A percentile compares a stretch with the other conserved stretches of the same genome.
Conservation (phyloP, 2,113 vertebrate genomes). For the Mobula birostris region DNA sequence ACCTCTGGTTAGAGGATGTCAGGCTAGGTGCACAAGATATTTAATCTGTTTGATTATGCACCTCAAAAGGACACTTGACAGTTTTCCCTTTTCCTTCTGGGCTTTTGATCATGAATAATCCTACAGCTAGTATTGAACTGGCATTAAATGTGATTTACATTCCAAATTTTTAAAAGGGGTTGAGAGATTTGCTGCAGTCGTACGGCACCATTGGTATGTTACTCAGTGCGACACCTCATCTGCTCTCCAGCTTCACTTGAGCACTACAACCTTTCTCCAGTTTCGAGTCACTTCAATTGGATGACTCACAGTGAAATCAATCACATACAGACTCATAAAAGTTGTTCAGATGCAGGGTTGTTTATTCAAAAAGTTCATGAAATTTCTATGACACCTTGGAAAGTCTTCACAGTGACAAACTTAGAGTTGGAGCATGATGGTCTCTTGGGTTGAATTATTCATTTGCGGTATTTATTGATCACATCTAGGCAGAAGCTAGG, state of each 20-base stretch:
- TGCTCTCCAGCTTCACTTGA: not conserved
- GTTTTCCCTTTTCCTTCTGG: not conserved
- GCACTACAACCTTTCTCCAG: not conserved
- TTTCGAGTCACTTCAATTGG: not conserved
- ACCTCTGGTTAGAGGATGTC: not conserved
- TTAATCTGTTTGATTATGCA: not conserved
- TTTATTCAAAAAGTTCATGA: not conserved
- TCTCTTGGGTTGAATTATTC: not conserved
- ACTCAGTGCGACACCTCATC: not conserved
- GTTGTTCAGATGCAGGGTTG: not conserved
- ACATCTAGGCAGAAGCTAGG: not conserved
- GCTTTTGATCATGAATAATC: not conserved
- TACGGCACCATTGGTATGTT: not conserved
- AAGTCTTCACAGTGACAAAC: not conserved
- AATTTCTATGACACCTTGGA: not conserved
- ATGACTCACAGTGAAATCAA: not conserved
- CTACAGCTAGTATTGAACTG: not conserved
- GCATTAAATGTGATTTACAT: not conserved
- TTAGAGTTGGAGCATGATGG: not conserved
- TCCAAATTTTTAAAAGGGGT: not conserved
- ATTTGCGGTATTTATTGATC: not conserved
- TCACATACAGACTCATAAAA: not conserved
- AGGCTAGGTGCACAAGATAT: not conserved
- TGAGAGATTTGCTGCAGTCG: not conserved
- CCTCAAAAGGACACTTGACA: not conserved